These are phyloP conservation scores for Stigmatopora argus DNA, from an alignment of 2,113 vertebrate species.

Conservation along the genomic window DNA sequence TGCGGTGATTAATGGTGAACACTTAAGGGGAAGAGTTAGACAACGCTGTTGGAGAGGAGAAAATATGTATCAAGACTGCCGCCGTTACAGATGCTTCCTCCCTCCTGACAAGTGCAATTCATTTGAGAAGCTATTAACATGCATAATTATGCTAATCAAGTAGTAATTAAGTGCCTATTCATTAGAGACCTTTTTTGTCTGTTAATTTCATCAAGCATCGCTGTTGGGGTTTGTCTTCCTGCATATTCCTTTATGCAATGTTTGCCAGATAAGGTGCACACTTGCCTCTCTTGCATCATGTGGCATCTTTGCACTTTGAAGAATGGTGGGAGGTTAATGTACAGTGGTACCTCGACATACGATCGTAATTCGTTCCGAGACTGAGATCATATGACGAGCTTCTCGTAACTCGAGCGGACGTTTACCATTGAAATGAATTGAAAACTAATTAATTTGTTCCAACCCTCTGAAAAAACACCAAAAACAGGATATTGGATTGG, in stretches of 20 bases:
- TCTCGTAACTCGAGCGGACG: too few species aligned
- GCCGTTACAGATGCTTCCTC: conserved; percentile 97
- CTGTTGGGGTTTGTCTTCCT: conserved; percentile 78
- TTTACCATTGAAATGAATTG: too few species aligned
- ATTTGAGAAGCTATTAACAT: conserved; percentile 99
- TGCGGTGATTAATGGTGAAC: conserved; percentile 95
- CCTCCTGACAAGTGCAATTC: conserved; percentile 99
- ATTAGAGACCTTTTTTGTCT: conserved; percentile 91
- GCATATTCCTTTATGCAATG: conserved; percentile 58
- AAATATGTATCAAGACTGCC: conserved; percentile 98
- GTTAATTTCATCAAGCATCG: conserved; percentile 89
- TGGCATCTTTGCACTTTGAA: too few species aligned
- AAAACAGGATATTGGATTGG: too few species aligned
- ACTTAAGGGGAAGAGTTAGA: conserved; percentile 97
- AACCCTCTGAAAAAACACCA: too few species aligned
- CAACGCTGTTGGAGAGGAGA: conserved; percentile 94
- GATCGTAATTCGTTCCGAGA: too few species aligned
- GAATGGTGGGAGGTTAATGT: too few species aligned
- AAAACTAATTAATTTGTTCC: too few species aligned
- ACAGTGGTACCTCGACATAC: too few species aligned
- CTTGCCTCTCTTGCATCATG: too few species aligned
- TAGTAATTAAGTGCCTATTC: conserved; percentile 99
- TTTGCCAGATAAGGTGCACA: conserved; percentile 63
- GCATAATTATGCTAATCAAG: conserved; percentile 99
- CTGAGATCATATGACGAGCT: too few species aligned